Conservation (phyloP, 2,888 invertebrate species). For the Eilema caniola region DNA sequence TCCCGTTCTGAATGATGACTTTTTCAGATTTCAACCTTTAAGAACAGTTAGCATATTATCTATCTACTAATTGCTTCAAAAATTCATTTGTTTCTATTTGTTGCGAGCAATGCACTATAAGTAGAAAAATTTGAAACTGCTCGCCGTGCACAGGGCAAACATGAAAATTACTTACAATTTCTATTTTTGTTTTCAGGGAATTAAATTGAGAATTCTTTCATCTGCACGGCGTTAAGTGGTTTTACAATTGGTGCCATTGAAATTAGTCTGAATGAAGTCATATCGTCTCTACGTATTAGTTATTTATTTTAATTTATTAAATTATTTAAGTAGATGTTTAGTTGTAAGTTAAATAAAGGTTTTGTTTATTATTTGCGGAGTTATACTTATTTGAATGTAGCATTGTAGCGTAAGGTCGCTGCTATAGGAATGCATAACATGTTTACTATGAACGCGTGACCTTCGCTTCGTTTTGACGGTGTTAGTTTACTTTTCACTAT, state of each 20-base stretch:
- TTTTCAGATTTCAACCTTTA: too few relatives aligned
- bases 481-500: not conserved
- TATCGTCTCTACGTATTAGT: slow-evolving; percentile 47
- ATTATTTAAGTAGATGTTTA: slow-evolving; percentile 50
- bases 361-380: slow-evolving; percentile 28
- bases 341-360: slow-evolving; percentile 44
- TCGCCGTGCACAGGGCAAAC: too few relatives aligned
- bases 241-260: slow-evolving; percentile 66
- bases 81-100: too few relatives aligned
- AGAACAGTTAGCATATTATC: too few relatives aligned
- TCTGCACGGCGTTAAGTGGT: slow-evolving; percentile 24
- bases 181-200: slow-evolving; percentile 58
- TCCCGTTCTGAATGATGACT: too few relatives aligned
- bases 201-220: slow-evolving; percentile 20
- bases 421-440: not conserved
- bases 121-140: too few relatives aligned
- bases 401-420: not conserved
- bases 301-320: slow-evolving; percentile 56
- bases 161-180: not conserved
- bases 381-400: slow-evolving; percentile 19
- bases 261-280: slow-evolving; percentile 63
- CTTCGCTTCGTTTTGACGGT: not conserved
- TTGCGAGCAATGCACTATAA: too few relatives aligned
- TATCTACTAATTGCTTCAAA: too few relatives aligned
- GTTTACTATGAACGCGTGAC: not conserved